phyloP scores from a whole-genome alignment of 1,140 invertebrate species.

The Wasmannia auropunctata region DNA sequence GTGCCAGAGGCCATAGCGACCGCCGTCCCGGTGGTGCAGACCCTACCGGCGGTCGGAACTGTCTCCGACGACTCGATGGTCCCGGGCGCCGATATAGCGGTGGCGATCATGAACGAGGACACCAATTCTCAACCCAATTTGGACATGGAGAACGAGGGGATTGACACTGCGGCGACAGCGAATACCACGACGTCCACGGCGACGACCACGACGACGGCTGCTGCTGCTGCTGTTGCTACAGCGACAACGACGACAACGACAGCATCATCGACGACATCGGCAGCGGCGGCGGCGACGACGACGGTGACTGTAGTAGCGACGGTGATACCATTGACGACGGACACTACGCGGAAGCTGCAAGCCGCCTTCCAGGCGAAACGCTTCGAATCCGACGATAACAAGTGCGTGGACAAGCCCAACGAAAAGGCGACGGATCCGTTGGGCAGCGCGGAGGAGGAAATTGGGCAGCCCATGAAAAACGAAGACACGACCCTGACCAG shows the following conservation, averaged over 20 bases:
- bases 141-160: slow-evolving; percentile 79
- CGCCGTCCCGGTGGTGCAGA: slow-evolving; percentile 63
- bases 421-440: slow-evolving; percentile 30
- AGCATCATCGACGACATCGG: neutral
- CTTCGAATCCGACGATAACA: slow-evolving; percentile 73
- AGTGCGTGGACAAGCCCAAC: slow-evolving; percentile 63
- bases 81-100: slow-evolving; percentile 76
- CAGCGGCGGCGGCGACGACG: slow-evolving; percentile 5
- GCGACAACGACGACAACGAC: neutral
- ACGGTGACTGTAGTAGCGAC: slow-evolving; percentile 36
- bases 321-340: slow-evolving; percentile 51
- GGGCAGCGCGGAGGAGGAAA: slow-evolving; percentile 16
- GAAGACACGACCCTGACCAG: slow-evolving; percentile 24
- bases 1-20: neutral
- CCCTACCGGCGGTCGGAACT: slow-evolving; percentile 41
- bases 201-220: neutral
- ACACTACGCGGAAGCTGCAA: slow-evolving; percentile 78
- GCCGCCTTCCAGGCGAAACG: slow-evolving; percentile 83
- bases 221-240: neutral
- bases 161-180: slow-evolving; percentile 52
- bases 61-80: slow-evolving; percentile 70
- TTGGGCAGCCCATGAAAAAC: slow-evolving; percentile 2
- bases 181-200: neutral
- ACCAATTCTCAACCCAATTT: slow-evolving; percentile 83
- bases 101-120: slow-evolving; percentile 83